Conservation (phyloP, 2,888 invertebrate species). For the Strigamia transsilvanica region DNA sequence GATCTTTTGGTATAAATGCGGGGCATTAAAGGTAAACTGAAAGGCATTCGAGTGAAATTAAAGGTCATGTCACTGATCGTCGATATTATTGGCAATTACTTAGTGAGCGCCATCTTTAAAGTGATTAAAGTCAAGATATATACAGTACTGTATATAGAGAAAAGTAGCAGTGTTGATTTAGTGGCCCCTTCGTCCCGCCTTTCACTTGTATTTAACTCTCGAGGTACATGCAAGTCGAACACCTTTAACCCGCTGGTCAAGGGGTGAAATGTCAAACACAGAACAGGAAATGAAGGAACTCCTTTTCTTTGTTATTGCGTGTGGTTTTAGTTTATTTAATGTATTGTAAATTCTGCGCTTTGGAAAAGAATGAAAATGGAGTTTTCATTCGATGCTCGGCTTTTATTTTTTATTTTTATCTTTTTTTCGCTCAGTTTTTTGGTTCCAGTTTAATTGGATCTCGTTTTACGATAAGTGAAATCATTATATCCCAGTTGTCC, state of each 20-base stretch:
- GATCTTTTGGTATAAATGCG: no score
- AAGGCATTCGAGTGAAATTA: no score
- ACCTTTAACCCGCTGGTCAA: background rate
- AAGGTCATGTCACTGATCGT: no score
- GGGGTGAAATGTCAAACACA: background rate
- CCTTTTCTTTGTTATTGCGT: no score
- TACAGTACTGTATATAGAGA: no score
- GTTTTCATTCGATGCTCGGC: background rate
- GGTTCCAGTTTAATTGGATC: slow-evolving; percentile 1
- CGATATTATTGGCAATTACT: no score
- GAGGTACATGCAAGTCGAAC: background rate
- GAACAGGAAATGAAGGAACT: background rate
- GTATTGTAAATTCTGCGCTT: background rate
- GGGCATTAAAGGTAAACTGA: no score
- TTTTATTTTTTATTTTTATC: no score
- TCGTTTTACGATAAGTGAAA: background rate
- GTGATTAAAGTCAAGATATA: no score
- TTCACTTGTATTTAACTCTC: background rate
- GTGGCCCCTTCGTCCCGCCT: background rate
- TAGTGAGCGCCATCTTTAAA: no score
- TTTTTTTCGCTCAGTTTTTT: background rate
- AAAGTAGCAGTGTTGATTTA: no score
- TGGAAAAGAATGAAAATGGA: background rate
- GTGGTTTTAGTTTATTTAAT: no score
- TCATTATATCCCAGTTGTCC: background rate